Evolutionary conservation across 2,888 invertebrate genomes (phyloP), one percentile per base, ranked within the genome.

Genomic region (Drosophila percnosoma): DNA sequence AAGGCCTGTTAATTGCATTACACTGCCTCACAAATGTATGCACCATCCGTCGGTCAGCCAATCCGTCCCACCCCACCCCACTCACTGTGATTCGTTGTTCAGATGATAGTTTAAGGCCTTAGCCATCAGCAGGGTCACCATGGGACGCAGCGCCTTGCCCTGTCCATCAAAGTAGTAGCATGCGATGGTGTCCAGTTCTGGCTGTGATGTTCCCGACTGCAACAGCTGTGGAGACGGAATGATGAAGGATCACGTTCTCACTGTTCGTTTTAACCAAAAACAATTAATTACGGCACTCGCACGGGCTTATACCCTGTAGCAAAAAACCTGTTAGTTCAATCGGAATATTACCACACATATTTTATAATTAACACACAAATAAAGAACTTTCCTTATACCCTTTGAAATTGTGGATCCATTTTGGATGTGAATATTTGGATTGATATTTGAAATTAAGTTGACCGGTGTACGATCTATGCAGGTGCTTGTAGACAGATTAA

Each of bases 141-240:
- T 97, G 59, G 99, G 99, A 92, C 99, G 95, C 84, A 99, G 95
- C 83, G 98, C 97, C 94, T 99, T 99, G 91, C 99, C 99, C 93
- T 98, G 97, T 73, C 99, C 99, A 94, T 98, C 98, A 94, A 99
- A 99, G 94, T 99, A 99, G 94, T 99, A 99, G 91, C 97, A 97
- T 75, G 99, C 96, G 94, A 99, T 98, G 93, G 96, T 96, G 93
- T 96, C 96, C 92, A 99, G 94, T 94, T 98, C 97, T 76, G 96
- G 94, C 93, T 96, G 96, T 93, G 95, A 95, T 90, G 97, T 97
- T 93, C 97, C 96, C 91, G 95, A 94, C 92, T 95, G 94, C 93
- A 97, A 94, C 92, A 92, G 70, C 93, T 93, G 73, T 8, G 65
- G 54, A 48, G 27, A 48, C 21, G 13, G 1, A 27, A 15, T 34